Evolutionary conservation across 2,888 invertebrate genomes (phyloP).

Genomic region (Anticlea derivata): DNA sequence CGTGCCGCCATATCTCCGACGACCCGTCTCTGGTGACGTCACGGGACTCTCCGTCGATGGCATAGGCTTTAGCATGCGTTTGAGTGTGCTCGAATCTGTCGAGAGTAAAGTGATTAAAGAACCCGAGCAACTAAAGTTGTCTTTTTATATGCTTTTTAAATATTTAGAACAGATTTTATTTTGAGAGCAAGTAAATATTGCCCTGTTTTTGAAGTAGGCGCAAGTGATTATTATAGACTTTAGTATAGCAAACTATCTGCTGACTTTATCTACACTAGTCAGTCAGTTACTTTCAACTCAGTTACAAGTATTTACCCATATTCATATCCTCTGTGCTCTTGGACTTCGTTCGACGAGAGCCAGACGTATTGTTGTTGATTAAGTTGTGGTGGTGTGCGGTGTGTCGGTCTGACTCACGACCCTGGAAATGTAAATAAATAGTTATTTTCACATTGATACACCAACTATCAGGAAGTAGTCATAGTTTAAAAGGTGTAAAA

Average conservation of each 20-base stretch:
- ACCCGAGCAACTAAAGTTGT: background rate
- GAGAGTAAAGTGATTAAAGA: background rate
- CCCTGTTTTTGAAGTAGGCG: too few relatives aligned
- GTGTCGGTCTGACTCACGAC: conserved; percentile 88
- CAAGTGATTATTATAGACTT: too few relatives aligned
- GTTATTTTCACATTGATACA: background rate
- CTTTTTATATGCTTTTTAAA: too few relatives aligned
- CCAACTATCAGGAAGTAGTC: too few relatives aligned
- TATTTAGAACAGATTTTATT: too few relatives aligned
- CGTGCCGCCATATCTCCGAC: conserved; percentile 87
- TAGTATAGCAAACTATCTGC: too few relatives aligned
- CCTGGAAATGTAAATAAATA: conserved; percentile 53
- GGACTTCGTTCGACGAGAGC: conserved; percentile 88
- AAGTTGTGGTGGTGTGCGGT: conserved; percentile 87
- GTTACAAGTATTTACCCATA: conserved; percentile 66
- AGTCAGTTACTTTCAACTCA: too few relatives aligned
- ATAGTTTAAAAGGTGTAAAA: too few relatives aligned
- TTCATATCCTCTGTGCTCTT: conserved; percentile 96
- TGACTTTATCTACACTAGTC: too few relatives aligned
- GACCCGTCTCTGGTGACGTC: conserved; percentile 95
- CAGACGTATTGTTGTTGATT: conserved; percentile 88
- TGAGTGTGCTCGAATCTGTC: conserved; percentile 92
- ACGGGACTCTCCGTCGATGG: conserved; percentile 95
- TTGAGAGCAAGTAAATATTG: too few relatives aligned
- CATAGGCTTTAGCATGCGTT: conserved; percentile 97